These are phyloP conservation scores for Nothobranchius kuhntae DNA, from an alignment of 2,113 vertebrate genomes.

Conservation along the genomic window DNA sequence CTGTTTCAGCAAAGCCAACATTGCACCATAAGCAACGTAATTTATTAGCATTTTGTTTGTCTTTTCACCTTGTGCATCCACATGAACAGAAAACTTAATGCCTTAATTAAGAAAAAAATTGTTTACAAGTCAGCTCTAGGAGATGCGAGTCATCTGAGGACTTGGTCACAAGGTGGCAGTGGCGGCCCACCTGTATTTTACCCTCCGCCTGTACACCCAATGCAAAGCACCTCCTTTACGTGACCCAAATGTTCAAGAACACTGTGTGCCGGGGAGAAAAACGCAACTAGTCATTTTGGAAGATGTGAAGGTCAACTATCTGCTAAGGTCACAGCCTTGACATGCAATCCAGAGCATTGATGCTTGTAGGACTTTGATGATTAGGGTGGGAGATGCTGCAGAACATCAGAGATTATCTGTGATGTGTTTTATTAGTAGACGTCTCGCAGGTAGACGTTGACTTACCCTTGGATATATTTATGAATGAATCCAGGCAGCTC, in stretches of 20 bases:
- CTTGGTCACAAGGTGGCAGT: constrained; percentile 51
- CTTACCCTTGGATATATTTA: constrained; percentile 67
- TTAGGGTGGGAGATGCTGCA: neutral
- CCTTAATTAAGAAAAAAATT: neutral
- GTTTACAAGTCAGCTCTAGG: neutral
- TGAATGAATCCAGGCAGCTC: constrained; percentile 49
- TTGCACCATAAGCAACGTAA: neutral
- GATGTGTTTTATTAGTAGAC: too few relatives aligned
- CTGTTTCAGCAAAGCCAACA: neutral
- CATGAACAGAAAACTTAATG: too few relatives aligned
- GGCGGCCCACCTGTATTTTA: constrained; percentile 13
- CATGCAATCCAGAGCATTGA: neutral
- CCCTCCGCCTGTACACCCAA: neutral
- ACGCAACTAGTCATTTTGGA: constrained; percentile 18
- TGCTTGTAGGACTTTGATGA: neutral
- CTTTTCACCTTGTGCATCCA: too few relatives aligned
- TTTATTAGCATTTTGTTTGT: neutral
- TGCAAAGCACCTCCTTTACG: constrained; percentile 10
- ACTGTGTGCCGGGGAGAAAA: neutral
- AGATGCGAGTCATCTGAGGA: neutral
- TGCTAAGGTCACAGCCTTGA: neutral
- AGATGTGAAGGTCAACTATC: constrained; percentile 38
- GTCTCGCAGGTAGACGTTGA: constrained; percentile 23
- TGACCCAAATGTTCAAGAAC: constrained; percentile 24
- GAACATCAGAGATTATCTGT: too few relatives aligned